phyloP scores from a whole-genome alignment of 2,888 invertebrate genomes.

The Malthinus flaveolus region DNA sequence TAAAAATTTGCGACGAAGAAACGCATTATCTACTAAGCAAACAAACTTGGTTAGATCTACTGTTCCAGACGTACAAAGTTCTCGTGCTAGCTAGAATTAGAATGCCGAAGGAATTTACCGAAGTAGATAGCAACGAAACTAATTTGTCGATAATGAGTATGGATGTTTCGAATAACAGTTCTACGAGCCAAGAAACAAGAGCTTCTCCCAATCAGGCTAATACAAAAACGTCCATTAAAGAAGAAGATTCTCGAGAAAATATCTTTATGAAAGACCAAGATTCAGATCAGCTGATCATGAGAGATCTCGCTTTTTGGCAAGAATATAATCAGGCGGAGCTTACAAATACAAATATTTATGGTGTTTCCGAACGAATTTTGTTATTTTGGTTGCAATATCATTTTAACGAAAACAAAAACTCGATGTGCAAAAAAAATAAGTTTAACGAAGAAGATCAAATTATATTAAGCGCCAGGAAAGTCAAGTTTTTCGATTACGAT shows the following conservation, averaged over 20 bases:
- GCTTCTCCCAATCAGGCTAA: not conserved
- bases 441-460: conserved; percentile 49
- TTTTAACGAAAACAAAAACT: conserved; percentile 50
- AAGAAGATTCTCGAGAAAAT: not conserved
- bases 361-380: conserved; percentile 44
- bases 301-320: not conserved
- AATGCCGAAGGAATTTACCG: conserved; percentile 10
- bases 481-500: conserved; percentile 57
- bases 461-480: conserved; percentile 42
- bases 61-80: conserved; percentile 64
- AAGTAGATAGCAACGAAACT: conserved; percentile 1
- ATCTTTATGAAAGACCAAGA: not conserved
- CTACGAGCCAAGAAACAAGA: not conserved
- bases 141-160: not conserved
- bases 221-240: no score
- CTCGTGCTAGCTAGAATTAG: conserved; percentile 57
- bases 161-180: not conserved
- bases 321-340: not conserved
- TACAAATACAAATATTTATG: conserved; percentile 8
- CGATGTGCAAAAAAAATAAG: conserved; percentile 54
- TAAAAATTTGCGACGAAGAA: not conserved
- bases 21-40: conserved; percentile 45
- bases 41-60: conserved; percentile 64
- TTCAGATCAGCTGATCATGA: not conserved
- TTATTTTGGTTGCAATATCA: conserved; percentile 54